Conservation (phyloP, 2,113 vertebrate genomes). For the Cyphomyrus discorhynchus region DNA sequence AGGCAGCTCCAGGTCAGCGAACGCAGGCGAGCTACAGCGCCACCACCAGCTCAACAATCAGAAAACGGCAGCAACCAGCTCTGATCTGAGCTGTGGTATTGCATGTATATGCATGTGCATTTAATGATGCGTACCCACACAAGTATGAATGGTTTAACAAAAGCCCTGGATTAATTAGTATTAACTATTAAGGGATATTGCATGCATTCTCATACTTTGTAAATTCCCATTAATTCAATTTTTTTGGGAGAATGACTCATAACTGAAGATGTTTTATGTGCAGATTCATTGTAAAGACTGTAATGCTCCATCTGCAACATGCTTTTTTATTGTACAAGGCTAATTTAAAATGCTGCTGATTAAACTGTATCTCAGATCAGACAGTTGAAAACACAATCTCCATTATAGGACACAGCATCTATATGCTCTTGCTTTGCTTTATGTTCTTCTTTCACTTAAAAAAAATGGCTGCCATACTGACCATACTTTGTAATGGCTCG, state of each 20-base stretch:
- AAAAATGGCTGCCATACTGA: slow-evolving; percentile 22
- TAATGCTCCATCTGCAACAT: not conserved
- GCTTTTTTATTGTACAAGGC: not conserved
- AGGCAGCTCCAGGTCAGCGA: not conserved
- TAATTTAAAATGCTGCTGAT: not conserved
- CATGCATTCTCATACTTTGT: not conserved
- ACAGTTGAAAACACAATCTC: not conserved
- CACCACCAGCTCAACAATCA: not conserved
- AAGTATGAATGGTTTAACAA: not conserved
- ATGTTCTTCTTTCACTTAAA: not conserved
- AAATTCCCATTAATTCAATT: not conserved
- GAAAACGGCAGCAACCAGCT: not conserved
- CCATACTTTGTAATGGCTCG: slow-evolving; percentile 37
- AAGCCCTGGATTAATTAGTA: not conserved
- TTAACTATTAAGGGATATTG: not conserved
- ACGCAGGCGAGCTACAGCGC: not conserved
- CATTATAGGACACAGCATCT: not conserved
- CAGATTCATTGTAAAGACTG: not conserved
- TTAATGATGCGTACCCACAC: not conserved
- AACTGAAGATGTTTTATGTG: not conserved
- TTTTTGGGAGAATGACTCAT: not conserved
- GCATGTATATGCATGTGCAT: not conserved
- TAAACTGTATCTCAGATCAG: not conserved
- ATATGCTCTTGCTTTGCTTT: slow-evolving; percentile 5
- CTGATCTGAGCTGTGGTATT: not conserved